A percentile compares a stretch with the other conserved stretches of the same genome.
Conservation (phyloP, 2,797 vertebrate genomes). For the Xenopus petersii region DNA sequence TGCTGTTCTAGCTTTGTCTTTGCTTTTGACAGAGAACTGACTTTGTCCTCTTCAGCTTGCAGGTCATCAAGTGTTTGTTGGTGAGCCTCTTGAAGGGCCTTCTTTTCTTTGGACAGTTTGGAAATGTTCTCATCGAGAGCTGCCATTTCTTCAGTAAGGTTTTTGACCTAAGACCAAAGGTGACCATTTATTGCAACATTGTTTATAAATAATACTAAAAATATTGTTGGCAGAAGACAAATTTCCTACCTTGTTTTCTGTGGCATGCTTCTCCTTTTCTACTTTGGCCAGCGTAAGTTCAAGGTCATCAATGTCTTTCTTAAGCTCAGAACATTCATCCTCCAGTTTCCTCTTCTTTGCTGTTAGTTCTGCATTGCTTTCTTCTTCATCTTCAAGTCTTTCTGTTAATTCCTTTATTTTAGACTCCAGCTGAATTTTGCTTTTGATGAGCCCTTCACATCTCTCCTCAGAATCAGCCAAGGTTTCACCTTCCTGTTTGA, state of each 20-base stretch:
- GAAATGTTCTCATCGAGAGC: constrained; percentile 10
- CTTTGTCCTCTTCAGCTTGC: constrained; percentile 61
- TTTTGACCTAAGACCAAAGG: constrained; percentile 5
- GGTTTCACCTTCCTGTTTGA: constrained; percentile 79
- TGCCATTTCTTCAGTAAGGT: constrained; percentile 24
- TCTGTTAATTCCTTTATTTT: constrained; percentile 82
- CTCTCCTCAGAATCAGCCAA: constrained; percentile 83
- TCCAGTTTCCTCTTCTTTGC: constrained; percentile 81
- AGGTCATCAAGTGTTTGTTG: constrained; percentile 15
- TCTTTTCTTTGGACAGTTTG: constrained; percentile 13
- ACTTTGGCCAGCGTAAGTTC: constrained; percentile 83
- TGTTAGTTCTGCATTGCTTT: constrained; percentile 70
- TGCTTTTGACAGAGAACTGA: constrained; percentile 66
- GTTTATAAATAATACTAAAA: background rate
- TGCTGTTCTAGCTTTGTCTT: constrained; percentile 64
- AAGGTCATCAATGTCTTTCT: constrained; percentile 85
- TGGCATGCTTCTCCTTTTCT: constrained; percentile 81
- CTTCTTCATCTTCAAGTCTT: constrained; percentile 81
- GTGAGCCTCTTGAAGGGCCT: constrained; percentile 12
- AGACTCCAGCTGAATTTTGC: constrained; percentile 80
- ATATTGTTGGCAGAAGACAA: background rate
- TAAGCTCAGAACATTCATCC: constrained; percentile 78
- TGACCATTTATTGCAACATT: background rate
- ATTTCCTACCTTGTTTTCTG: constrained; percentile 79
- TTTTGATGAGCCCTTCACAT: constrained; percentile 82